These are phyloP conservation scores for Xestia c-nigrum DNA, from an alignment of 2,888 invertebrate genomes.

Conservation along the genomic window DNA sequence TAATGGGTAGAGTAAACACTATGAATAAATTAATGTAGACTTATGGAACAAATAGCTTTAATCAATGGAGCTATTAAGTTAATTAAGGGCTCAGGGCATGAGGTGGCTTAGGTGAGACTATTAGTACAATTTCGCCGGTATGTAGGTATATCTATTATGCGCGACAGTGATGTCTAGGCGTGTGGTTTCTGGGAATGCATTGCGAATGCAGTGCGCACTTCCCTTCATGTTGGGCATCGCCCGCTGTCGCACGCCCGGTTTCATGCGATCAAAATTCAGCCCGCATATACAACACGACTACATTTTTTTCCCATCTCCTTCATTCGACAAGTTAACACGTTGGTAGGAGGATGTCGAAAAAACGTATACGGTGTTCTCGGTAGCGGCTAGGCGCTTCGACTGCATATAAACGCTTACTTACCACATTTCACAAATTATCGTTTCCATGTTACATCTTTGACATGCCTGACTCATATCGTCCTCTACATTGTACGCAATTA, in stretches of 20 bases:
- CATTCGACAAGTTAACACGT: constrained; percentile 81
- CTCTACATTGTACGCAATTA: constrained; percentile 69
- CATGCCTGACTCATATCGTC: constrained; percentile 64
- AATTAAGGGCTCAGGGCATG: constrained; percentile 38
- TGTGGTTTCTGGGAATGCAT: constrained; percentile 65
- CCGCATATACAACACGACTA: constrained; percentile 73
- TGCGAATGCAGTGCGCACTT: constrained; percentile 67
- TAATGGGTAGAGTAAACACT: constrained; percentile 72
- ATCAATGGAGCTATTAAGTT: constrained; percentile 51
- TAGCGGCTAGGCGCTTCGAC: constrained; percentile 66
- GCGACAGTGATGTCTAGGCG: constrained; percentile 40
- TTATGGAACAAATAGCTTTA: constrained; percentile 53
- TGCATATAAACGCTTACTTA: constrained; percentile 77
- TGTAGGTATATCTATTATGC: constrained; percentile 44
- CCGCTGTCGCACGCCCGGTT: constrained; percentile 65
- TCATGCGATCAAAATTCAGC: constrained; percentile 79
- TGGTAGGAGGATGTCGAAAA: constrained; percentile 80
- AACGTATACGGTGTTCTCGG: constrained; percentile 73
- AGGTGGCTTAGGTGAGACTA: constrained; percentile 16
- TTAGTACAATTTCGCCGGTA: constrained; percentile 28
- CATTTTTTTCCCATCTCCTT: constrained; percentile 78
- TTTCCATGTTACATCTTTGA: constrained; percentile 65
- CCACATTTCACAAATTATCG: constrained; percentile 72
- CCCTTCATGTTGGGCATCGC: constrained; percentile 60
- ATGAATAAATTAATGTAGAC: constrained; percentile 65